Evolutionary conservation across 2,113 vertebrate species (phyloP).

Genomic region (Istiophorus platypterus): DNA sequence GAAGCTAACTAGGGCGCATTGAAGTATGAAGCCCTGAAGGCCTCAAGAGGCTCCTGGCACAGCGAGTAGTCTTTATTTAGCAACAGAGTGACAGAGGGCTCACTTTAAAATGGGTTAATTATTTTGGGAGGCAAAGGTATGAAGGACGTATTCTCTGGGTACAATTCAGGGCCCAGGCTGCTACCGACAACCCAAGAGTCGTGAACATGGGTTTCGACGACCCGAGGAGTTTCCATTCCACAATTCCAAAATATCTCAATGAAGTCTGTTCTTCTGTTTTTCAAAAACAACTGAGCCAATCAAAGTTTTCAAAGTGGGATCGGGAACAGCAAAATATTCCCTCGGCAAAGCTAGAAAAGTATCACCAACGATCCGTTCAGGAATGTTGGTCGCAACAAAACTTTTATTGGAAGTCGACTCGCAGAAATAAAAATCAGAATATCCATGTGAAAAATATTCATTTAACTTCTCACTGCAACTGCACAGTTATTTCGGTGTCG

Average conservation of each 20-base stretch:
- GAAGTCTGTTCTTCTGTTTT: too few relatives aligned
- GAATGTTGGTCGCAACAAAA: too few relatives aligned
- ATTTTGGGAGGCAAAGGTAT: conserved; percentile 37
- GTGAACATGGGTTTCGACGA: not conserved
- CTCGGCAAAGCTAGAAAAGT: too few relatives aligned
- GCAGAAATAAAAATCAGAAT: not conserved
- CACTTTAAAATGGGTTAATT: conserved; percentile 43
- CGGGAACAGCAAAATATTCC: too few relatives aligned
- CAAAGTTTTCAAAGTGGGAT: too few relatives aligned
- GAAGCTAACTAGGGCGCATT: not conserved
- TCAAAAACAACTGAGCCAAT: too few relatives aligned
- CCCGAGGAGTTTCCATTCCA: not conserved
- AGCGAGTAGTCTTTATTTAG: conserved; percentile 54
- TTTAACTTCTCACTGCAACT: not conserved
- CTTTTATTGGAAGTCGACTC: too few relatives aligned
- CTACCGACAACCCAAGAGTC: not conserved
- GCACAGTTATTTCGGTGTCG: not conserved
- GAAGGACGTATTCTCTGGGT: conserved; percentile 3
- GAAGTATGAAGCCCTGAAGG: not conserved
- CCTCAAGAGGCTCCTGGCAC: conserved; percentile 6
- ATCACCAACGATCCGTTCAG: too few relatives aligned
- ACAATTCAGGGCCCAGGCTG: not conserved
- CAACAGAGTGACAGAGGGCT: conserved; percentile 4
- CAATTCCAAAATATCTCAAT: too few relatives aligned
- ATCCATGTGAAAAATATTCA: not conserved